A percentile compares a stretch with the other conserved stretches of the same genome.
Evolutionary conservation across 2,888 invertebrate genomes (phyloP).

Genomic region (Ischnura elegans): DNA sequence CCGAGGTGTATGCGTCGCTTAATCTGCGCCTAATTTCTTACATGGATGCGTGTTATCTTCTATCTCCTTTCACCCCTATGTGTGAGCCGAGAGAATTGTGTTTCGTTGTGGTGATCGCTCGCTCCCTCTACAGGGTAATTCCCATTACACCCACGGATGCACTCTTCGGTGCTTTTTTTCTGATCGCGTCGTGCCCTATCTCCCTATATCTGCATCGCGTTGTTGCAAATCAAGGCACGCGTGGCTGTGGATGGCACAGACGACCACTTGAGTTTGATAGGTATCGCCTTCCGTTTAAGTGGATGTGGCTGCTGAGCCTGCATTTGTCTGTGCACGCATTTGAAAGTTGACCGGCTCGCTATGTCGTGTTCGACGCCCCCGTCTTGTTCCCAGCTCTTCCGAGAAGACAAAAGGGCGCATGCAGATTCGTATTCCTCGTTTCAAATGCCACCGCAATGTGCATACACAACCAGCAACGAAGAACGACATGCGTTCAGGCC

Average conservation of each 20-base stretch:
- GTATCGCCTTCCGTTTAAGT: neutral
- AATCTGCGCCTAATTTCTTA: neutral
- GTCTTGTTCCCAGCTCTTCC: neutral
- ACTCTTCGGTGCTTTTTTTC: neutral
- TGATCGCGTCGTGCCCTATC: constrained; percentile 2
- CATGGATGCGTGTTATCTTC: neutral
- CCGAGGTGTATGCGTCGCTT: neutral
- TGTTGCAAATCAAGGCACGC: neutral
- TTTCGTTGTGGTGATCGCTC: neutral
- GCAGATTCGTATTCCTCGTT: neutral
- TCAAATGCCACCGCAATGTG: no score
- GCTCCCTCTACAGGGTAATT: neutral
- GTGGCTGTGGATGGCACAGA: neutral
- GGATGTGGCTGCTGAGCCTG: neutral
- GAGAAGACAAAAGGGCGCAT: neutral
- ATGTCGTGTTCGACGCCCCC: neutral
- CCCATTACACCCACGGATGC: neutral
- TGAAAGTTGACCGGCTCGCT: neutral
- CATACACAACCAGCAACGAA: no score
- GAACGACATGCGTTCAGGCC: no score
- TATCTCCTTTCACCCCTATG: neutral
- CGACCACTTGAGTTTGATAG: neutral
- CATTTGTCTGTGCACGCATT: neutral
- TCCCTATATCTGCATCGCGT: neutral
- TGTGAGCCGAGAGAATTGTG: neutral